Percentiles rank a stretch among this genome's conserved stretches.
These are phyloP conservation scores for Zoanthus gigantus DNA, from an alignment of 92 coral and sea anemone genomes.

Conservation along the genomic window DNA sequence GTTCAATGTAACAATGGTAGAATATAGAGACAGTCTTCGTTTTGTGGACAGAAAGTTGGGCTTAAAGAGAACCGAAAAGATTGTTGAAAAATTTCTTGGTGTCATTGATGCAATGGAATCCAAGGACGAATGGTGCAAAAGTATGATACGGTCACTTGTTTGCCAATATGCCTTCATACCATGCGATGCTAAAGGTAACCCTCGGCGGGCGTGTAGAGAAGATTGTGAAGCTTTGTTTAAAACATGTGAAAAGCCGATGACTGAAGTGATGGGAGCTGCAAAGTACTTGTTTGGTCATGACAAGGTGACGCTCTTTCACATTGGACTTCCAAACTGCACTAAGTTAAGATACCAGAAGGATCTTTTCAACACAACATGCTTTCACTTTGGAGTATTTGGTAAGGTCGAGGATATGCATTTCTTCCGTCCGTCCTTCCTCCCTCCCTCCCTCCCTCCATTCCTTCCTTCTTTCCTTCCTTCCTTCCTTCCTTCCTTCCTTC, in stretches of 20 bases:
- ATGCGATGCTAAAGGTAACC: slow-evolving; percentile 19
- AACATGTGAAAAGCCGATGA: slow-evolving; percentile 66
- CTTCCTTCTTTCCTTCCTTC: too few relatives aligned
- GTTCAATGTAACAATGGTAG: slow-evolving; percentile 73
- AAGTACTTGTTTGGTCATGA: slow-evolving; percentile 51
- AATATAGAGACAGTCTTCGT: slow-evolving; percentile 67
- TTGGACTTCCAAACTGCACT: slow-evolving; percentile 84
- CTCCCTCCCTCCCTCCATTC: too few relatives aligned
- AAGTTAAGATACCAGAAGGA: slow-evolving; percentile 54
- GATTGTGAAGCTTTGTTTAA: slow-evolving; percentile 49
- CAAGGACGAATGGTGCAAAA: slow-evolving; percentile 38
- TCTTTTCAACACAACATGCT: slow-evolving; percentile 60
- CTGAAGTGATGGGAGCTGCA: slow-evolving; percentile 82
- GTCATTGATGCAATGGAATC: slow-evolving; percentile 54
- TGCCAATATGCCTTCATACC: slow-evolving; percentile 57
- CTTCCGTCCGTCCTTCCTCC: too few relatives aligned
- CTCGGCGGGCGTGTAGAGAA: slow-evolving; percentile 35
- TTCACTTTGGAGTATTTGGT: slow-evolving; percentile 92
- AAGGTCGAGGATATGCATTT: slow-evolving; percentile 19
- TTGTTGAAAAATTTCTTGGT: slow-evolving; percentile 46
- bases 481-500: too few relatives aligned
- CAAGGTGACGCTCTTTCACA: slow-evolving; percentile 72
- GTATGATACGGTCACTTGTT: slow-evolving; percentile 38
- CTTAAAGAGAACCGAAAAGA: slow-evolving; percentile 63
- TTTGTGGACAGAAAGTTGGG: slow-evolving; percentile 92